Evolutionary conservation across 2,888 invertebrate genomes (phyloP), one percentile per base, ranked within the genome.

Genomic region (Pandemis heparana): DNA sequence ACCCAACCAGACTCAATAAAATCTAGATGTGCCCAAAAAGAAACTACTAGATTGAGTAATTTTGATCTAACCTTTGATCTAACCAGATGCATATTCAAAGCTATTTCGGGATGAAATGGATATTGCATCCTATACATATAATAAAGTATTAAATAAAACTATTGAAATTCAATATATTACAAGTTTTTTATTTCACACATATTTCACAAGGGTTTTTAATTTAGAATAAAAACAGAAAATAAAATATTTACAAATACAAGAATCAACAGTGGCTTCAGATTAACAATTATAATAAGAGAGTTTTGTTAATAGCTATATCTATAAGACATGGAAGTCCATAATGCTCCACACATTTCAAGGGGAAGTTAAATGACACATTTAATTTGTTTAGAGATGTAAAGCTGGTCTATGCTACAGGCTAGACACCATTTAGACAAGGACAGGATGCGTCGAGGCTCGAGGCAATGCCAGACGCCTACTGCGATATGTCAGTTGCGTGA

Each of bases 131-230:
- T 43, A 53, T 70, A 63, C n/a, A n/a, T n/a, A n/a, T n/a, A n/a
- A n/a, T n/a, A n/a, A n/a, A n/a, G n/a, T n/a, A 4, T 32, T 62
- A 68, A 73, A 73, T 73, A 69, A 79, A 83, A 85, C 87, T 82
- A 78, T 53, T 72, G 74, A 18, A 46, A 73, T 62, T 83, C 81
- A 85, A 88, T 93, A 94, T 93, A 92, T 92, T 94, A 93, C 94
- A 94, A 89, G 87, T 83, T 89, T 89, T 91, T 92, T 92, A 91
- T 92, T 93, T 91, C 93, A 94, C 94, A 93, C 92, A 87, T 92
- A 93, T 92, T 91, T 92, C 90, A 91, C 91, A 92, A 87, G 83
- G 85, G 82, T 82, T 89, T 74, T 89, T 85, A 87, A 88, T 89
- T 92, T 88, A 87, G 82, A 84, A 86, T 89, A 87, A 87, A 86